Evolutionary conservation across 64 coral and sea anemone genomes (phyloP), one percentile per base, ranked within the genome.

Genomic region (Actinia tenebrosa): DNA sequence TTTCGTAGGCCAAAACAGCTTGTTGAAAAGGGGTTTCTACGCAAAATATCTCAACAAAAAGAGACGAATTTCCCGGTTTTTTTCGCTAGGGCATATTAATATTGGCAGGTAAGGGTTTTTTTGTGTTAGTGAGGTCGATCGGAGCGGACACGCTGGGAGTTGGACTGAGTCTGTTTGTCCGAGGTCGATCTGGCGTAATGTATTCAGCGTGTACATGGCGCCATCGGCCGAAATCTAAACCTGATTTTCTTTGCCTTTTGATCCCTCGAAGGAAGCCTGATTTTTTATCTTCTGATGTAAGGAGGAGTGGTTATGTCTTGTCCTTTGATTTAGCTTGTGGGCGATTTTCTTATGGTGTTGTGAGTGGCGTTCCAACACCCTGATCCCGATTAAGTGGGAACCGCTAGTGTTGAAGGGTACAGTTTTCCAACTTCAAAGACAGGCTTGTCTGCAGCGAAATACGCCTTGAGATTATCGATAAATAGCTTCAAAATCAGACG

Each of bases 201-300:
- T 85, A 85, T 85, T 85, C 83, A 85, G 56, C 83, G 83, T 85
- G 83, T 64, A 81, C 9, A 85, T 85, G 83, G 83, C 83, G 83
- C 83, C 83, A 85, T 85, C 53, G 83, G 83, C 83, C 83, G 54
- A 85, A 85, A 85, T 64, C 30, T 58, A 85, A 85, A 85, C 83
- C 83, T 19, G 15, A 3, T 61, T 85, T 85, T 27, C 83, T 43
- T 81, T n/a, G 9, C 83, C 83, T 61, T 18, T 30, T 58, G 15
- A 60, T 23, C 7, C 30, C 56, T 54, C 54, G 3, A 64, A 56
- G 54, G 9, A 3, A 61, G 60, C 5, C 56, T n/a, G 53, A 85
- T 85, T 62, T 54, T 27, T 61, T 2, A 30, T 1, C n/a, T 45
- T 85, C 9, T 10, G 9, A 18, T 6, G 56, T 85, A 64, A 19